These are phyloP conservation scores for Antrozous pallidus DNA, from an alignment of 2,797 vertebrate species.

Conservation along the genomic window DNA sequence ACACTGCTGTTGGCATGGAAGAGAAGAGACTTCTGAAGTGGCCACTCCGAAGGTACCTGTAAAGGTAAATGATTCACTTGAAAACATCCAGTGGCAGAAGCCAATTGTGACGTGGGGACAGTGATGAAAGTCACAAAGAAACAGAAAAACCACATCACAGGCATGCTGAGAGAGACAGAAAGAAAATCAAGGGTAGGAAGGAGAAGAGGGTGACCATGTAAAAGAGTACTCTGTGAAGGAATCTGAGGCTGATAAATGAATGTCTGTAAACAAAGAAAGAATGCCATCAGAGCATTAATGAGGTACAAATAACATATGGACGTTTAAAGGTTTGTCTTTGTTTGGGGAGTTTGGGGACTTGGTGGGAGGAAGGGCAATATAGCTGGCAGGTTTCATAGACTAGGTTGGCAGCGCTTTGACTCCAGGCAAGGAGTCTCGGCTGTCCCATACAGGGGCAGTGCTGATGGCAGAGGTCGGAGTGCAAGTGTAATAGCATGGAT, in stretches of 20 bases:
- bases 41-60: neutral
- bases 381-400: neutral
- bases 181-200: neutral
- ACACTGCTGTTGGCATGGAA: neutral
- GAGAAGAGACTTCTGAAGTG: neutral
- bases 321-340: neutral
- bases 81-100: neutral
- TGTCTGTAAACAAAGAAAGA: neutral
- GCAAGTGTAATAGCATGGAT: neutral
- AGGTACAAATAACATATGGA: neutral
- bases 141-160: neutral
- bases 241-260: neutral
- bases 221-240: neutral
- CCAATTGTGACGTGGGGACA: neutral
- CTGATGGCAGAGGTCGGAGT: neutral
- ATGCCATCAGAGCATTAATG: neutral
- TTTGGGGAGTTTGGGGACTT: neutral
- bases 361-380: neutral
- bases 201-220: neutral
- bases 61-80: neutral
- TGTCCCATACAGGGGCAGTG: rapidly evolving
- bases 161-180: neutral
- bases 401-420: neutral
- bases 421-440: neutral
- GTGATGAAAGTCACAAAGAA: neutral